A percentile compares a stretch with the other conserved stretches of the same genome.
phyloP scores from a whole-genome alignment of 2,797 vertebrate genomes.

The Propithecus perrieri region DNA sequence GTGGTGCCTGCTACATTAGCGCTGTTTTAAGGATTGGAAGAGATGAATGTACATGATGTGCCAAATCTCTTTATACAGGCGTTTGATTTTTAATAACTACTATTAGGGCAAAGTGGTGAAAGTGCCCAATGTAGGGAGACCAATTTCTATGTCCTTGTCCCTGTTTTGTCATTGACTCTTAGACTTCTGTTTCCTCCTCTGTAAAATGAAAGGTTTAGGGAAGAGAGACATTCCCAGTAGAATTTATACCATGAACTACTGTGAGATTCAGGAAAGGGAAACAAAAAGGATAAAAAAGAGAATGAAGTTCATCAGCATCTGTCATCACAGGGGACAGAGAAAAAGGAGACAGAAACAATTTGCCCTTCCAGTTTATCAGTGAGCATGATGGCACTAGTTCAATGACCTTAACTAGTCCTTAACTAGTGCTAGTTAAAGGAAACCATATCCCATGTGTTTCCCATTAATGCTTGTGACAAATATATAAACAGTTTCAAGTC shows the following conservation, averaged over 20 bases:
- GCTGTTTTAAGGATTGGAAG: background rate
- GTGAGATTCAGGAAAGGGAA: background rate
- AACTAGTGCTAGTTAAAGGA: background rate
- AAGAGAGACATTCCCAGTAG: background rate
- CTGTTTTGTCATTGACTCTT: background rate
- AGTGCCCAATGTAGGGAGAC: background rate
- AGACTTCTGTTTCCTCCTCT: background rate
- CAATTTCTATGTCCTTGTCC: background rate
- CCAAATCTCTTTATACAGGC: background rate
- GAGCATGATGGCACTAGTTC: background rate
- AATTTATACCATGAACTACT: background rate
- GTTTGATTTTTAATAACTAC: background rate
- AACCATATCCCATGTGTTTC: background rate
- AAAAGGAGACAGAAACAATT: background rate
- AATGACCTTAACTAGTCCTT: background rate
- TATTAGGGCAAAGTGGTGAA: background rate
- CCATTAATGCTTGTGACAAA: background rate
- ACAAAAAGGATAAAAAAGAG: background rate
- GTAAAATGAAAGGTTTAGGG: background rate
- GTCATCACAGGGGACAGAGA: background rate
- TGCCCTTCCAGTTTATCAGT: background rate
- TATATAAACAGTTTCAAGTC: background rate
- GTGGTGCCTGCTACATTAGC: background rate
- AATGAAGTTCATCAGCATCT: background rate
- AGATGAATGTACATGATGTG: background rate